Base-by-base conservation (phyloP, 2,888 invertebrate species). In the Drosophila seclusa region DNA sequence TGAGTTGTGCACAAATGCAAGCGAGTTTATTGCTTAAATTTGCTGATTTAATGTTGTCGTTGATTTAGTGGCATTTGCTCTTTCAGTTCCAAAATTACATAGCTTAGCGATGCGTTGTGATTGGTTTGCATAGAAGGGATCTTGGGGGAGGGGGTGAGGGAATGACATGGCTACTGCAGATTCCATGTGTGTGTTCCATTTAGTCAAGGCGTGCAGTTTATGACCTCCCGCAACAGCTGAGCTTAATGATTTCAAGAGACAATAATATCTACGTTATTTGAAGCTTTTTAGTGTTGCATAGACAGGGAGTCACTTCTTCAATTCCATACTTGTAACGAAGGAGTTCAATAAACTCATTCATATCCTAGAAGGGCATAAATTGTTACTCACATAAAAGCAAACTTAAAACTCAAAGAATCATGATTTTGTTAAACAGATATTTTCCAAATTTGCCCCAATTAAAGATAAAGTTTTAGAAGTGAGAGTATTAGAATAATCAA, bases 21-120 rank as follows among this genome's bases (percentile, higher is more conserved):
- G 68, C 53, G 50, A 79, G 76, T 82, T 79, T 81, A 84, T 81
- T 68, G 82, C 78, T 61, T 64, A 59, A 72, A 74, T 83, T 71
- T 58, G 69, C 64, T 65, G 54, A 40, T 61, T 34, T 53, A 63
- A 58, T 72, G 60, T 50, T 24, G 38, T 32, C 13, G 24, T 34
- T 45, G 45, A 18, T 38, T 31, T 36, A 34, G 16, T 32, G 31
- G 16, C 29, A 32, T 76, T 67, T 38, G 27, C 55, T 27, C 7
- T 38, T 27, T 27, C 54, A 31, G 52, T 21, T 24, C 54, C 32
- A 69, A 66, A 73, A 64, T 42, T 42, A 36, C 49, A 69, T 58
- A 62, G 73, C 80, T 68, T 69, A 76, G 61, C 64, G 52, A 64
- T 18, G 74, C 59, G 24, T 27, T 59, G 16, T 31, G 32, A 31